A percentile compares a stretch with the other conserved stretches of the same genome.
Conservation (phyloP, 2,797 vertebrate genomes). For the Agapornis canus region DNA sequence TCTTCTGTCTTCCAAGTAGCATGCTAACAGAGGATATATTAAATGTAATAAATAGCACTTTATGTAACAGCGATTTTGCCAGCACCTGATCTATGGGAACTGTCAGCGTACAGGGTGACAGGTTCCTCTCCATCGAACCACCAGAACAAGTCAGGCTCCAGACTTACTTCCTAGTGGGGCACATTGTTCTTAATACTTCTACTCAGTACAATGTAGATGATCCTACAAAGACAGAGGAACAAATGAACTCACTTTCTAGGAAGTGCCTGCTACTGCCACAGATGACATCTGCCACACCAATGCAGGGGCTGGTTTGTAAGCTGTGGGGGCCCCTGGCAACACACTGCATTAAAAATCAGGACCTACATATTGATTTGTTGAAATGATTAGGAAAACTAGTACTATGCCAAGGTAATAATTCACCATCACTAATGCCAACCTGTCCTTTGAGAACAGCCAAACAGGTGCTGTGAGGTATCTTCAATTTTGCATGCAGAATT, state of each 20-base stretch:
- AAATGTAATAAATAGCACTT: not conserved
- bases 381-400: not conserved
- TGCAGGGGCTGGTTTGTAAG: not conserved
- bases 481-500: not conserved
- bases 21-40: not conserved
- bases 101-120: rapidly evolving
- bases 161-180: not conserved
- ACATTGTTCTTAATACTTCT: not conserved
- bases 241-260: not conserved
- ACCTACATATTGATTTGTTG: not conserved
- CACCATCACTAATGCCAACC: not conserved
- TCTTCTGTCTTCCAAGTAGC: not conserved
- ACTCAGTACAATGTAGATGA: rapidly evolving
- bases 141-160: not conserved
- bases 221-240: not conserved
- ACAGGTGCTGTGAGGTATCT: not conserved
- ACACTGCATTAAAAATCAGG: not conserved
- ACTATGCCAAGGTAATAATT: not conserved
- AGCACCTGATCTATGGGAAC: not conserved
- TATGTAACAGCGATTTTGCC: not conserved
- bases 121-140: not conserved
- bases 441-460: not conserved
- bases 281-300: not conserved
- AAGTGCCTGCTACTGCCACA: not conserved
- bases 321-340: not conserved